Evolutionary conservation across 1,140 invertebrate genomes (phyloP).

Genomic region (Ceratosolen fusciceps): DNA sequence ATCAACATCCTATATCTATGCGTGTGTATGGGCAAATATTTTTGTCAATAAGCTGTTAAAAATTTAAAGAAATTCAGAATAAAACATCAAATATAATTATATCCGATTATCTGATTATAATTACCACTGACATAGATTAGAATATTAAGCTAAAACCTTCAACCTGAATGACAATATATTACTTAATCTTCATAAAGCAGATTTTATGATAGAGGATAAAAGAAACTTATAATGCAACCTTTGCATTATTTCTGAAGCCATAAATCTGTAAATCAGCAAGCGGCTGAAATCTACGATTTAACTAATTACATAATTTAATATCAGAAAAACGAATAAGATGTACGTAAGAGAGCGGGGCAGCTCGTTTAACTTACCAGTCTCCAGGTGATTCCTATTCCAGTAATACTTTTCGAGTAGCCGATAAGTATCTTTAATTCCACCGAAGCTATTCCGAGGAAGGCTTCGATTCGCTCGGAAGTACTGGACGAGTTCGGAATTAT

Average conservation of each 20-base stretch:
- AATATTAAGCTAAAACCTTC: too few relatives aligned
- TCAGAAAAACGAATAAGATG: background rate
- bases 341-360: too few relatives aligned
- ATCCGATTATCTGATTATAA: too few relatives aligned
- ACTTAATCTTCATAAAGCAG: background rate
- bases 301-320: background rate
- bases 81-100: too few relatives aligned
- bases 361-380: background rate
- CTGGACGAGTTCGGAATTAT: slow-evolving; percentile 43
- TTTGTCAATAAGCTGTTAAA: too few relatives aligned
- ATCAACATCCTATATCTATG: too few relatives aligned
- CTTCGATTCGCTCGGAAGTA: slow-evolving; percentile 48
- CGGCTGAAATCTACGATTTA: background rate
- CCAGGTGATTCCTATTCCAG: background rate
- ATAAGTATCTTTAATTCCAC: slow-evolving; percentile 14
- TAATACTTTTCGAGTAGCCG: background rate
- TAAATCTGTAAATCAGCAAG: background rate
- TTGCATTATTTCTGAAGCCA: background rate
- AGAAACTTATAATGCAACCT: background rate
- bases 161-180: too few relatives aligned
- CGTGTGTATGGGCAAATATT: too few relatives aligned
- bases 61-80: too few relatives aligned
- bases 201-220: background rate
- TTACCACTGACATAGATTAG: too few relatives aligned
- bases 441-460: slow-evolving; percentile 19